phyloP scores from a whole-genome alignment of 2,797 vertebrate genomes.

The Coluber constrictor region DNA sequence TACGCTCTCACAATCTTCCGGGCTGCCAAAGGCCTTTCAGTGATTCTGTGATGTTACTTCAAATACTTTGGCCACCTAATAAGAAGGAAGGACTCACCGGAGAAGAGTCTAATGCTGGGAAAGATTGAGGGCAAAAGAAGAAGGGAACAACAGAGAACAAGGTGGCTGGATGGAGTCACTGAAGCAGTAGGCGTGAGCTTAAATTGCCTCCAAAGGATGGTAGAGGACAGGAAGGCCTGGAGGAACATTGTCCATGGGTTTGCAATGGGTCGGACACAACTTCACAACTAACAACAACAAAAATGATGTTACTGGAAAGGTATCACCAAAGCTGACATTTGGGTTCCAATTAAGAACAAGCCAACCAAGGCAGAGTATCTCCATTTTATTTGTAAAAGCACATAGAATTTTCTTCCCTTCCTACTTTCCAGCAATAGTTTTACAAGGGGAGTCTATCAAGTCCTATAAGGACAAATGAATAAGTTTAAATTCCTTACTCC shows the following conservation, averaged over 20 bases:
- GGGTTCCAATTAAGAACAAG: conserved; percentile 6
- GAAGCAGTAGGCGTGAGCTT: no score
- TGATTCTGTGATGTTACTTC: neutral
- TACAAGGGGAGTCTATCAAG: neutral
- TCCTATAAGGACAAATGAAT: neutral
- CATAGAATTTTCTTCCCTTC: neutral
- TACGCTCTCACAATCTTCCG: neutral
- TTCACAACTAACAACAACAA: no score
- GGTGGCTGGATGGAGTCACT: no score
- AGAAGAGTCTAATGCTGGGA: no score
- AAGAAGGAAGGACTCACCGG: no score
- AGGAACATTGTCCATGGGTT: no score
- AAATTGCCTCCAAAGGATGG: no score
- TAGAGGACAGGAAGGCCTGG: no score
- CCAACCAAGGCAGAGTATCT: neutral
- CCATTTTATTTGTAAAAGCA: neutral
- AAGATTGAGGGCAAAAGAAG: no score
- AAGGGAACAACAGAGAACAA: no score
- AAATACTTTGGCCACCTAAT: no score
- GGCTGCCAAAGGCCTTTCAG: neutral
- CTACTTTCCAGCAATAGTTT: neutral
- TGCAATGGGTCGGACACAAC: no score
- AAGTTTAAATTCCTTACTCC: neutral
- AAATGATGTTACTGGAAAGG: neutral
- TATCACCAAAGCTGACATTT: neutral